Conservation (phyloP, 2,888 invertebrate genomes). For the Ochropleura leucogaster region DNA sequence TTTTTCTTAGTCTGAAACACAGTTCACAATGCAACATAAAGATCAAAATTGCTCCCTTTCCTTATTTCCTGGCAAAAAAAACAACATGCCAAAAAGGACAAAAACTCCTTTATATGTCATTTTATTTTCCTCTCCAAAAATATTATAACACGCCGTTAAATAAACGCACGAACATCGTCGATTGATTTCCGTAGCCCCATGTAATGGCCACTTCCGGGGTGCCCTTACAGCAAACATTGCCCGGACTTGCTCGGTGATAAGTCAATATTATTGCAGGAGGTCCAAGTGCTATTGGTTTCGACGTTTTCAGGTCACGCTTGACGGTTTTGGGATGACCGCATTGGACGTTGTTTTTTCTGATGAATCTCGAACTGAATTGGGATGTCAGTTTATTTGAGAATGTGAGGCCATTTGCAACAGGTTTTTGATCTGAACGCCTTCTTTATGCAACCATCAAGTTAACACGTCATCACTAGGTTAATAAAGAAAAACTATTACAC, state of each 20-base stretch:
- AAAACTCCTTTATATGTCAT: not conserved
- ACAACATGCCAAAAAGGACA: not conserved
- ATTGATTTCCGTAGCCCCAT: conserved; percentile 53
- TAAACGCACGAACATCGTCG: conserved; percentile 33
- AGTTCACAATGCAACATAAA: not conserved
- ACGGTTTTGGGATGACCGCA: conserved; percentile 33
- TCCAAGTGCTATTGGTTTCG: conserved; percentile 50
- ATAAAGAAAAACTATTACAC: too few species aligned
- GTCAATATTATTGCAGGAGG: conserved; percentile 62
- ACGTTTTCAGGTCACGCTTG: conserved; percentile 42
- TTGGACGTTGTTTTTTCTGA: conserved; percentile 25
- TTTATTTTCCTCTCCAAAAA: conserved; percentile 15
- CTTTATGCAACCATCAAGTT: not conserved
- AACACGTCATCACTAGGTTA: not conserved
- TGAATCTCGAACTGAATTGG: conserved; percentile 7
- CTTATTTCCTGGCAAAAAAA: not conserved
- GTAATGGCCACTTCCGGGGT: conserved; percentile 58
- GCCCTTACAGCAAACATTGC: conserved; percentile 64
- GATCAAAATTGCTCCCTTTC: not conserved
- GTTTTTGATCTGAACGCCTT: not conserved
- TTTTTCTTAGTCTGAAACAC: not conserved
- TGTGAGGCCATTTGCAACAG: not conserved
- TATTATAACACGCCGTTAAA: conserved; percentile 28
- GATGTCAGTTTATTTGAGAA: not conserved
- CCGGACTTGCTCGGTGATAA: conserved; percentile 59